These are phyloP conservation scores for Plemyria rubiginata DNA, from an alignment of 2,888 invertebrate species.

Conservation along the genomic window DNA sequence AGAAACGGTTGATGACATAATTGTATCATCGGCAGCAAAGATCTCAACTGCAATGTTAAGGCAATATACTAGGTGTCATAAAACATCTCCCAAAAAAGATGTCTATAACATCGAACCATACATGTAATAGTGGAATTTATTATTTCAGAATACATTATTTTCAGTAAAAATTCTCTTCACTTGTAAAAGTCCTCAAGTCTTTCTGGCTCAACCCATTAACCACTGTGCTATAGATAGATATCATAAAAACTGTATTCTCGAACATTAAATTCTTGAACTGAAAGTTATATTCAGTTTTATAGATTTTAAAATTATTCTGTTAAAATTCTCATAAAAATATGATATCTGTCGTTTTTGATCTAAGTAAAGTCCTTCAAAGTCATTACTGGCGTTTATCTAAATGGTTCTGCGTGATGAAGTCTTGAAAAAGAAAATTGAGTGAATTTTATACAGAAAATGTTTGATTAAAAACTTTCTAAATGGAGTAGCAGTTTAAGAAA, in stretches of 20 bases:
- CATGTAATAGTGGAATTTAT: too few relatives aligned
- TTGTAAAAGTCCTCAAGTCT: too few relatives aligned
- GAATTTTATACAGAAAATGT: conserved; percentile 2
- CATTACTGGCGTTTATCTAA: conserved; percentile 12
- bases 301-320: conserved; percentile 4
- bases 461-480: conserved; percentile 16
- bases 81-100: too few relatives aligned
- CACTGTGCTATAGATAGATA: too few relatives aligned
- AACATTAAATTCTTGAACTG: not conserved
- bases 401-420: conserved; percentile 9
- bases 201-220: too few relatives aligned
- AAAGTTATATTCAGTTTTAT: conserved; percentile 9
- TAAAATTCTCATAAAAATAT: conserved; percentile 7
- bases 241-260: not conserved
- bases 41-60: too few relatives aligned
- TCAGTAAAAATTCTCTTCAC: too few relatives aligned
- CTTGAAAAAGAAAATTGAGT: conserved; percentile 13
- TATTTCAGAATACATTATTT: too few relatives aligned
- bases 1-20: too few relatives aligned
- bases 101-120: too few relatives aligned
- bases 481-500: conserved; percentile 1
- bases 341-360: conserved; percentile 5
- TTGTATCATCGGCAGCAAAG: too few relatives aligned
- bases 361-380: conserved; percentile 8
- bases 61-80: too few relatives aligned